Conservation (phyloP, 2,888 invertebrate genomes). For the Cryptus armator region DNA sequence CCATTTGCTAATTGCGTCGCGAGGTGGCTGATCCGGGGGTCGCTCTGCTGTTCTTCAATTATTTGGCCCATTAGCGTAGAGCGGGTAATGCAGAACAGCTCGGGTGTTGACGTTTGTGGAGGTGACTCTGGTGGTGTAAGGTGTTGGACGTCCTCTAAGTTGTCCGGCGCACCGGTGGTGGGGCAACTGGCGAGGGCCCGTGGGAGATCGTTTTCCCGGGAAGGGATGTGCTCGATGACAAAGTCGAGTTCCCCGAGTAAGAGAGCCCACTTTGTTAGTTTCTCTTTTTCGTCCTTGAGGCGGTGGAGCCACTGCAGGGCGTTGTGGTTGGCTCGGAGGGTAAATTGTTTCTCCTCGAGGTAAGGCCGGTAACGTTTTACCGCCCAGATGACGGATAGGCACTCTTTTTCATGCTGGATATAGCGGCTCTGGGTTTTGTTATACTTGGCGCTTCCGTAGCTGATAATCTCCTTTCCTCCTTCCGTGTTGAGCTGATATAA, state of each 20-base stretch:
- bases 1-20: too few species aligned
- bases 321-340: conserved; percentile 65
- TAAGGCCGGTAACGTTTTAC: conserved; percentile 22
- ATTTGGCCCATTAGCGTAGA: neutral
- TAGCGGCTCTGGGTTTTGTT: neutral
- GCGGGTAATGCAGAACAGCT: neutral
- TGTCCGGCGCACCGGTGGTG: too few species aligned
- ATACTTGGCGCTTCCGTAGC: conserved; percentile 3
- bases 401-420: neutral
- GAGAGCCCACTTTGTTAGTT: conserved; percentile 70
- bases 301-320: conserved; percentile 68
- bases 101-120: too few species aligned
- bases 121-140: conserved; percentile 1
- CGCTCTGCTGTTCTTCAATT: neutral
- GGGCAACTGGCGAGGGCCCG: too few species aligned
- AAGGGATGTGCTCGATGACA: conserved; percentile 60
- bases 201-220: conserved; percentile 64
- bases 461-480: neutral
- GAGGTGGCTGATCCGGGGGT: neutral
- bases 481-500: neutral
- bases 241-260: conserved; percentile 69
- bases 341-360: conserved; percentile 69
- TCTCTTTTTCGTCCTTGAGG: conserved; percentile 66
- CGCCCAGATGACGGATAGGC: neutral
- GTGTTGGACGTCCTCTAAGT: neutral